Evolutionary conservation across 2,888 invertebrate genomes (phyloP).

Genomic region (Dolomedes plantarius): DNA sequence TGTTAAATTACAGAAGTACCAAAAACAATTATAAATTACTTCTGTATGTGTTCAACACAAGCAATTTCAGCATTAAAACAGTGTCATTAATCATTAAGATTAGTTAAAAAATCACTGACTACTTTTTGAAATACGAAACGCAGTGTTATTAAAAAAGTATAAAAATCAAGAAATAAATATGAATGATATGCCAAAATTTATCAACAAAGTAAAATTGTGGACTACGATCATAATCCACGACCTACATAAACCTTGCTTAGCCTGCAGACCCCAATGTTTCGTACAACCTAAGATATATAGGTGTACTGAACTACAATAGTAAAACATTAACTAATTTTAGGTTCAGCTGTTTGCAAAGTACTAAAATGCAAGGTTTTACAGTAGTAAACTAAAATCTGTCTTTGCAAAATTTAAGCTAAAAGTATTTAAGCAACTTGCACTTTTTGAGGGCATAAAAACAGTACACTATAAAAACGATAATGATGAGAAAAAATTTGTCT

Average conservation of each 20-base stretch:
- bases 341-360: background rate
- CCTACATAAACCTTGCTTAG: slow-evolving; percentile 9
- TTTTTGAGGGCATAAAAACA: slow-evolving; percentile 5
- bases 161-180: too few relatives aligned
- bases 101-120: too few relatives aligned
- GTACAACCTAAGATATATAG: background rate
- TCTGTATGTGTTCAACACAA: too few relatives aligned
- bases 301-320: background rate
- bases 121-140: too few relatives aligned
- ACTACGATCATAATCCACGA: slow-evolving; percentile 1
- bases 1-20: too few relatives aligned
- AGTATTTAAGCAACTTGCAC: slow-evolving; percentile 55
- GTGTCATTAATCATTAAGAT: too few relatives aligned
- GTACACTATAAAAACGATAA: background rate
- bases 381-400: slow-evolving; percentile 36
- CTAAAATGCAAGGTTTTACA: slow-evolving; percentile 59
- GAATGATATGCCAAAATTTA: too few relatives aligned
- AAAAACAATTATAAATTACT: too few relatives aligned
- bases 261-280: background rate
- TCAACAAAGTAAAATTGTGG: background rate
- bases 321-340: background rate
- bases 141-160: too few relatives aligned
- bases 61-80: too few relatives aligned
- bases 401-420: background rate
- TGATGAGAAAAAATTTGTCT: background rate